These are phyloP conservation scores for Diachasma alloeum DNA, from an alignment of 1,140 invertebrate species.

Conservation along the genomic window DNA sequence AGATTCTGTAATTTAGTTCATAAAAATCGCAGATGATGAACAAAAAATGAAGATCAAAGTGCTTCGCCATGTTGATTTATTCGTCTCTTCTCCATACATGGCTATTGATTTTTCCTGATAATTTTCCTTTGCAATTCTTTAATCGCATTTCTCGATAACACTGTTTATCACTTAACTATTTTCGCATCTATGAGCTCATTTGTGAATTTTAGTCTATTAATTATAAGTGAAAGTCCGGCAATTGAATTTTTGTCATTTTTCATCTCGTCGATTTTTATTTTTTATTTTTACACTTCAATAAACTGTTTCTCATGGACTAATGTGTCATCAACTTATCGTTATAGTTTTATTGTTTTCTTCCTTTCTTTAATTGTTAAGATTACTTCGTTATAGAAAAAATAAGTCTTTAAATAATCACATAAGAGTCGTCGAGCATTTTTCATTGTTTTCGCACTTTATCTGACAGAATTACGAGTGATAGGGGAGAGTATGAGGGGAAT, in stretches of 20 bases:
- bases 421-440: constrained; percentile 39
- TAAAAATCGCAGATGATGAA: no score
- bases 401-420: constrained; percentile 66
- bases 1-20: no score
- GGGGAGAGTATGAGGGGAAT: neutral
- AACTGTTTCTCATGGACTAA: neutral
- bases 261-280: no score
- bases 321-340: neutral
- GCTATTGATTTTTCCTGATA: neutral
- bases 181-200: neutral
- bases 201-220: constrained; percentile 1
- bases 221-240: neutral
- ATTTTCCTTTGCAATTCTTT: neutral
- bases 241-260: neutral
- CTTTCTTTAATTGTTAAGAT: constrained; percentile 48
- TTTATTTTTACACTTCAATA: neutral
- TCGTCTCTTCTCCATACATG: neutral
- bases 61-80: neutral
- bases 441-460: neutral
- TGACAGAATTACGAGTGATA: neutral
- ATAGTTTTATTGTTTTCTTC: constrained; percentile 33
- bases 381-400: constrained; percentile 64
- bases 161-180: constrained; percentile 7
- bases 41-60: neutral
- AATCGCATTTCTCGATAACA: neutral